Evolutionary conservation across 1,140 invertebrate genomes (phyloP).

Genomic region (Atta colombica): DNA sequence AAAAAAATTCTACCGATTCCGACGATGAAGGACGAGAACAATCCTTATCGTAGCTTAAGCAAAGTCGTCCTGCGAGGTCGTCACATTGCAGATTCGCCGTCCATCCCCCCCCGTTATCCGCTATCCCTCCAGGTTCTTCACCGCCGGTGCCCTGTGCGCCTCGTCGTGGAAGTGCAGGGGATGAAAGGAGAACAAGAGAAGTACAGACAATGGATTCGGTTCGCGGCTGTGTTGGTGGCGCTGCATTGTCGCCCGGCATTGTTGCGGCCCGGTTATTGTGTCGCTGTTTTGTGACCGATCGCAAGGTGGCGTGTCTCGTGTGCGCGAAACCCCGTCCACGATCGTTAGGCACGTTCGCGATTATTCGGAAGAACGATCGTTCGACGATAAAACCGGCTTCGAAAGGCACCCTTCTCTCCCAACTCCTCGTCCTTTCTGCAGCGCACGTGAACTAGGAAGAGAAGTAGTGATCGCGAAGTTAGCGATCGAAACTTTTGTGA

Average conservation of each 20-base stretch:
- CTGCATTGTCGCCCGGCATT: conserved; percentile 83
- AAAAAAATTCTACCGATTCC: conserved; percentile 29
- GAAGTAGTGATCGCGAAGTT: conserved; percentile 23
- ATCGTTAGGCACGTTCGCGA: conserved; percentile 81
- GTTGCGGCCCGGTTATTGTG: conserved; percentile 84
- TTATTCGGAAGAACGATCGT: conserved; percentile 78
- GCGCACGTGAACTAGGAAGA: conserved; percentile 37
- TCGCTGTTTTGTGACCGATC: conserved; percentile 85
- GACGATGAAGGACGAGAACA: background rate
- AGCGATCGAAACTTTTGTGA: conserved; percentile 38
- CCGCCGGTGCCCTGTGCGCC: conserved; percentile 65
- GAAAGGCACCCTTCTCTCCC: conserved; percentile 60
- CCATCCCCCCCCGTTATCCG: conserved; percentile 52
- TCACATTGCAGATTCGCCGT: conserved; percentile 72
- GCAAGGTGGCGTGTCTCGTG: conserved; percentile 81
- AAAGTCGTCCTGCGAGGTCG: conserved; percentile 72
- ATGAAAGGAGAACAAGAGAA: conserved; percentile 85
- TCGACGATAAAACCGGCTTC: conserved; percentile 73
- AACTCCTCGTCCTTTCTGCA: background rate
- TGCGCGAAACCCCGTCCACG: conserved; percentile 76
- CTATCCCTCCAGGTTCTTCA: conserved; percentile 40
- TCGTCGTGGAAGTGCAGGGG: conserved; percentile 80
- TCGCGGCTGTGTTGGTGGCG: conserved; percentile 80
- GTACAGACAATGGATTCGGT: conserved; percentile 85
- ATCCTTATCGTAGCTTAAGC: conserved; percentile 67